Evolutionary conservation across 1,140 invertebrate species (phyloP), one percentile per base, ranked within the genome.

Genomic region (Laupala kohalensis): DNA sequence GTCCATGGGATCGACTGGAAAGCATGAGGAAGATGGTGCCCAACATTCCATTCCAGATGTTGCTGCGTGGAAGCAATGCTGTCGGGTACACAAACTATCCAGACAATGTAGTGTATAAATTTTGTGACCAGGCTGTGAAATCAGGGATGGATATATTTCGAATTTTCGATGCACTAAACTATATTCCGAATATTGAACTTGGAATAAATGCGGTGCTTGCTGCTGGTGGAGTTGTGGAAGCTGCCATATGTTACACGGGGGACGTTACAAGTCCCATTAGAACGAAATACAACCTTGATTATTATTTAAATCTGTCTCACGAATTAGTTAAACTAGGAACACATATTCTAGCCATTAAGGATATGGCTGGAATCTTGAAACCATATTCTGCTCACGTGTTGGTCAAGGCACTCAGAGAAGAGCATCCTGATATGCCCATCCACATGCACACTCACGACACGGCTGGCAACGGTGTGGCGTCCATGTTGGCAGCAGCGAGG

Each of bases 391-490:
- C 96, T 9, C 89, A 87, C 75, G 77, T 99, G 19, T 80, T 99
- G 12, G 89, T 99, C 25, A 85, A 87, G 25, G 91, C 94, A 9
- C 87, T 99, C 37, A 85, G 97, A 65, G 94, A 97, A 72, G 91
- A 90, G 74, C 93, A 96, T 81, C 97, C 98, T 0, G 91, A 97
- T 77, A 78, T 99, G 4, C 98, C 98, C 0, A 95, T 99, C 76
- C 98, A 99, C 80, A 92, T 99, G 72, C 98, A 99, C 79, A 99
- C 97, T 0, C 98, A 99, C 79, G 98, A 99, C 80, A 99, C 97
- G 15, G 91, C 95, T 2, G 96, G 96, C 28, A 94, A 92, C 70
- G 96, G 95, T 67, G 94, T 98, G 28, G 96, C 97, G 0, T 87
- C 94, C 0, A 97, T 99, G 95, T 81, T 99, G 72, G 92, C 94